Evolutionary conservation across 2,113 vertebrate species (phyloP), one percentile per base, ranked within the genome.

Genomic region (Dermatemys mawii): DNA sequence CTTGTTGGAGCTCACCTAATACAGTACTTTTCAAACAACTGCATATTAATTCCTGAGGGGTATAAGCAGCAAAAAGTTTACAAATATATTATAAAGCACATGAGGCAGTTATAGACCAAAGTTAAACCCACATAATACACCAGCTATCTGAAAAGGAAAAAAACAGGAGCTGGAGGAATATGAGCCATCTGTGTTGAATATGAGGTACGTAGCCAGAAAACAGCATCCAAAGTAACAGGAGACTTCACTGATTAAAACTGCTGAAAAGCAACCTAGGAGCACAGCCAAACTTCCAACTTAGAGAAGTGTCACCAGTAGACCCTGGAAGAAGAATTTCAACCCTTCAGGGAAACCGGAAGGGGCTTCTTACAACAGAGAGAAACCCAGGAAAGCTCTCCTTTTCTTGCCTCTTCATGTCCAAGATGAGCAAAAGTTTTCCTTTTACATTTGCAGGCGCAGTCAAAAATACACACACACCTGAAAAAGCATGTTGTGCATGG

Each of bases 171-270:
- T 67, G 60, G 35, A 67, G 35, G 16, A n/a, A 67, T n/a, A n/a
- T n/a, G 35, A n/a, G 14, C 1, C 1, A 0, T 75, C 85, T 49
- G 80, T 94, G n/a, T 54, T 88, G n/a, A 85, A 90, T 95, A 84
- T 10, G 78, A 44, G 93, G 35, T 35, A n/a, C 35, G 4, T 67
- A 86, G 81, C 16, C 17, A 70, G 73, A 17, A 49, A 89, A 90
- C 57, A 60, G 12, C 57, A 60, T 32, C 12, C 3, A 19, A 35
- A 0, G 1, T 35, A 80, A 54, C 41, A 87, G n/a, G 27, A 92
- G 41, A 90, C 6, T 2, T 60, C 48, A n/a, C 6, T 79, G 89
- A 85, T 95, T 70, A 87, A 92, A 88, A 44, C 81, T 13, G 35
- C 21, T 46, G 63, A 10, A 94, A 81, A 81, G 85, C 1, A 90